These are phyloP conservation scores for Labeo rohita DNA, from an alignment of 2,113 vertebrate genomes.

Conservation along the genomic window DNA sequence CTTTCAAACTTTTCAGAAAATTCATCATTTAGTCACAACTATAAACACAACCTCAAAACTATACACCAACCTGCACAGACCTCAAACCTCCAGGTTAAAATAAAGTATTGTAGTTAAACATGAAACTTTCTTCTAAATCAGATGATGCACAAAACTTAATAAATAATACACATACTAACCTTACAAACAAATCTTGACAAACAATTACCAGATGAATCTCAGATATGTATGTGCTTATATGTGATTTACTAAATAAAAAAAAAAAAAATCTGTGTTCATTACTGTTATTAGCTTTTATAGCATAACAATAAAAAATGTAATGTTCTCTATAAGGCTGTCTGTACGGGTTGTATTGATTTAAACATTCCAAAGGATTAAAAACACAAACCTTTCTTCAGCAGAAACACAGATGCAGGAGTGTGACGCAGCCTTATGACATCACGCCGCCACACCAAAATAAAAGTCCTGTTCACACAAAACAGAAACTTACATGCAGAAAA, in stretches of 20 bases:
- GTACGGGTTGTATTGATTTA: neutral
- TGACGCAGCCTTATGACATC: neutral
- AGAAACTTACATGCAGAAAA: neutral
- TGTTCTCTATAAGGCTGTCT: neutral
- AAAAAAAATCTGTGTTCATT: neutral
- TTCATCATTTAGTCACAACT: too few relatives aligned
- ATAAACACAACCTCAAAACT: too few relatives aligned
- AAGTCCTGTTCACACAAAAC: neutral
- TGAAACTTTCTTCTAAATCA: neutral
- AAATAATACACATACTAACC: neutral
- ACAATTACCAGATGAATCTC: too few relatives aligned
- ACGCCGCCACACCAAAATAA: neutral
- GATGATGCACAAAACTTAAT: neutral
- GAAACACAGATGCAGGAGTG: neutral
- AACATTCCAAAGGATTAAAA: neutral
- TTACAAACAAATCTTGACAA: too few relatives aligned
- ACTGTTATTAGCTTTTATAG: neutral
- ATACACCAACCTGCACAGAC: too few relatives aligned
- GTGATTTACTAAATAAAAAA: neutral
- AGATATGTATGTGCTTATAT: neutral
- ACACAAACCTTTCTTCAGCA: neutral
- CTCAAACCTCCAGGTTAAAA: too few relatives aligned
- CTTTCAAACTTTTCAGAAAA: too few relatives aligned
- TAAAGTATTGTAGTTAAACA: too few relatives aligned
- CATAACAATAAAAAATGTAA: neutral